Conservation (phyloP, 2,113 vertebrate genomes). For the Nothocercus nigrocapillus region DNA sequence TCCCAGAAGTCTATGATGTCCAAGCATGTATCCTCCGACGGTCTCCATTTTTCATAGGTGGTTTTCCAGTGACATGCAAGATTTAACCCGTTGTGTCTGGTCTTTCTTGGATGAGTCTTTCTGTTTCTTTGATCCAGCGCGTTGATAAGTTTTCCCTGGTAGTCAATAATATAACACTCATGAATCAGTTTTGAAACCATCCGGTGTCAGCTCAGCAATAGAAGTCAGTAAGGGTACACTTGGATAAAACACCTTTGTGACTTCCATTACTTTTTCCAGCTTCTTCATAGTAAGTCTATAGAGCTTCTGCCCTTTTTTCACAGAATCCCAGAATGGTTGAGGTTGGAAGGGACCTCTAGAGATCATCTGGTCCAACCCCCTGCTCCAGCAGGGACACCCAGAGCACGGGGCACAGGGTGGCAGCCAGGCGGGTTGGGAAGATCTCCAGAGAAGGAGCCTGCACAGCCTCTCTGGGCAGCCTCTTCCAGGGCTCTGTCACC, state of each 20-base stretch:
- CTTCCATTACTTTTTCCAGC: background rate
- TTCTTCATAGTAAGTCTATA: background rate
- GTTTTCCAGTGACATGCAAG: constrained; percentile 10
- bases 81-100: constrained; percentile 35
- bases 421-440: too few species aligned
- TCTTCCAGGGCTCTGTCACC: too few species aligned
- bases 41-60: background rate
- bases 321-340: too few species aligned
- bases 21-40: background rate
- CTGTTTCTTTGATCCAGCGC: constrained; percentile 61
- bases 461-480: too few species aligned
- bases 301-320: background rate
- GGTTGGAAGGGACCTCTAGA: too few species aligned
- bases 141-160: constrained; percentile 20
- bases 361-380: too few species aligned
- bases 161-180: background rate
- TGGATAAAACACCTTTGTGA: background rate
- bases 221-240: background rate
- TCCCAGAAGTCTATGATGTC: background rate
- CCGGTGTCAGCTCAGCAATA: constrained; percentile 33
- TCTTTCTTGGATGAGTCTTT: constrained; percentile 53
- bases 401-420: too few species aligned
- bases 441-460: too few species aligned
- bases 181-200: constrained; percentile 42
- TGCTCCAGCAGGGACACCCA: too few species aligned